Conservation (phyloP, 2,797 vertebrate genomes). For the Miichthys miiuy region DNA sequence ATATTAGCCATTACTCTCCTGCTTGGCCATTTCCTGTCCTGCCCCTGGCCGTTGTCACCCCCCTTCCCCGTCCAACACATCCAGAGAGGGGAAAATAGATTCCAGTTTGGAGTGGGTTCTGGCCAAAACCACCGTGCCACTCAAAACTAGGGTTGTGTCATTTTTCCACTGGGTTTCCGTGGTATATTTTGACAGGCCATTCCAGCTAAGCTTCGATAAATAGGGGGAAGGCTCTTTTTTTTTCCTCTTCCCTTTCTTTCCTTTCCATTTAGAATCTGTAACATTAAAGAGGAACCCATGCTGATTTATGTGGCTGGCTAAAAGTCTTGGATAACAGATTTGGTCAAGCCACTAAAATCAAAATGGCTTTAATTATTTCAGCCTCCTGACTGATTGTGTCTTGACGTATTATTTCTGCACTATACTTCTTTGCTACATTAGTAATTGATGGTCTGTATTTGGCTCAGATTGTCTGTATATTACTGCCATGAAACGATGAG, state of each 20-base stretch:
- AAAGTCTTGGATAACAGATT: constrained; percentile 46
- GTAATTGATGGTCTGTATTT: constrained; percentile 38
- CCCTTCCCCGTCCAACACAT: constrained; percentile 32
- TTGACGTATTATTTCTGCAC: constrained; percentile 19
- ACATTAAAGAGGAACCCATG: constrained; percentile 38
- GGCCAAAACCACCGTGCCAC: constrained; percentile 75
- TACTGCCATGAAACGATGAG: constrained; percentile 5
- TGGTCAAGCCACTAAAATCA: constrained; percentile 52
- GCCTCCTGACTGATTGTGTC: constrained; percentile 18
- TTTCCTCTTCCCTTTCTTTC: constrained; percentile 33
- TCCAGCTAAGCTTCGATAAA: constrained; percentile 71
- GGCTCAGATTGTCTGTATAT: constrained; percentile 9
- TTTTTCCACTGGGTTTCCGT: constrained; percentile 76
- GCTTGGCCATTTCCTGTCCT: constrained; percentile 67
- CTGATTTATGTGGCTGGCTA: constrained; percentile 60
- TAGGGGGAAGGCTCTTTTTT: constrained; percentile 25
- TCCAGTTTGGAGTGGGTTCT: constrained; percentile 71
- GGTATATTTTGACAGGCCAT: constrained; percentile 78
- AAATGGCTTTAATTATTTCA: constrained; percentile 60
- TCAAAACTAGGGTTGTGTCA: constrained; percentile 74
- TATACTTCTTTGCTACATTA: constrained; percentile 17
- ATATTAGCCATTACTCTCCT: constrained; percentile 58
- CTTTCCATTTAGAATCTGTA: constrained; percentile 58
- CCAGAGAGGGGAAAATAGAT: constrained; percentile 62
- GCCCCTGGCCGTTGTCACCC: constrained; percentile 19